Base-by-base conservation (phyloP, 2,113 vertebrate genomes). In the Spea multiplicata region DNA sequence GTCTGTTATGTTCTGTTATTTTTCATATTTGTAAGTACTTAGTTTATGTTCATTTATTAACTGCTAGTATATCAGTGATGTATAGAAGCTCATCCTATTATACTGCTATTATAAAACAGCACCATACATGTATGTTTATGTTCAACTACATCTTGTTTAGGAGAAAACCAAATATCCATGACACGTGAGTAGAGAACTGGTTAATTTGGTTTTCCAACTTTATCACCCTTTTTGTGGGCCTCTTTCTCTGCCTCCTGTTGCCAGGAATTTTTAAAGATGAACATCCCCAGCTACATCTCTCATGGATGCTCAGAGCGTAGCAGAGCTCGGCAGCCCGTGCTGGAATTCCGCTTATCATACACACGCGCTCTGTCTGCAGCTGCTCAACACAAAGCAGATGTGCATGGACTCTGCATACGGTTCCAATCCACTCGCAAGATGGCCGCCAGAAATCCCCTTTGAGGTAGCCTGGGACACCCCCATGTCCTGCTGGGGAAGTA, bases 371-470 rank as follows among this genome's bases (percentile, higher is more conserved):
- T 72, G 76, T 79, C 76, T 73, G 61, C 76, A 79, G 69, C 76
- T 78, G 68, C 76, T 73, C 59, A 73, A 79, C 57, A 79, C 69
- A 79, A 79, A 79, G 76, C 76, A 79, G 76, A 79, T 79, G 77
- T 80, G 70, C 47, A 53, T 14, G 14, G 50, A n/a, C 44, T 6
- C 48, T 7, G n/a, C 70, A 80, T 73, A 59, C 77, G 52, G 50
- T 73, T 67, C 53, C 50, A 80, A 73, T 73, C 44, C 44, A 66
- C 9, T 48, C 30, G 4, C 49, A 80, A 80, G 62, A 80, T 80
- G 77, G 71, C 70, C 4, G 48, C 70, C 50, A 48, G 30, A 71
- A 70, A 72, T 46, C 48, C 52, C 49, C n/a, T 66, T 50, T 65
- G 44, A 79, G 47, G 61, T 14, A 66, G 47, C 44, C 59, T 66